Conservation (phyloP, 92 coral and sea anemone genomes). For the Epizoanthus ramosus region DNA sequence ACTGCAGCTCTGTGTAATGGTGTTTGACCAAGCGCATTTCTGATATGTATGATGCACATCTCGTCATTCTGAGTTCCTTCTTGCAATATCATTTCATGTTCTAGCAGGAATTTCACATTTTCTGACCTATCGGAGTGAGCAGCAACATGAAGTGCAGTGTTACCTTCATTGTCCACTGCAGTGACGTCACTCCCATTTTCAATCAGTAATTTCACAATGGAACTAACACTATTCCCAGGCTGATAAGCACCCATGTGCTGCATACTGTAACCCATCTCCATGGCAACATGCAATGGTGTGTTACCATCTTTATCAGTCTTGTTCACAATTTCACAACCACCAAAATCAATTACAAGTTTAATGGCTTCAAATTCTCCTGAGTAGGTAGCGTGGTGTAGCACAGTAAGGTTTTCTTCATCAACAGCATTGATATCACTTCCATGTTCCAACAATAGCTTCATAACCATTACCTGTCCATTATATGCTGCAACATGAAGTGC, state of each 20-base stretch:
- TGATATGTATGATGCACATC: neutral
- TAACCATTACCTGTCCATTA: too few species aligned
- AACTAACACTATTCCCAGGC: too few species aligned
- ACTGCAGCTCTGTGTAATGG: too few species aligned
- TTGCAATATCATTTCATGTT: too few species aligned
- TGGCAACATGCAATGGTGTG: neutral
- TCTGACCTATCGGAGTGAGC: neutral
- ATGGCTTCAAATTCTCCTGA: neutral
- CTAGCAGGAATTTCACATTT: too few species aligned
- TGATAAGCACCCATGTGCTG: too few species aligned
- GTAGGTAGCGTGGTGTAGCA: neutral
- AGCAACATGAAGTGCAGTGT: neutral
- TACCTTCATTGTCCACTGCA: neutral
- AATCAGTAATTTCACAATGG: neutral
- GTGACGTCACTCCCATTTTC: neutral
- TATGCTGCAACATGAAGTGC: too few species aligned
- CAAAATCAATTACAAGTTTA: too few species aligned
- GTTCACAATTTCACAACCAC: neutral
- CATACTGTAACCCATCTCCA: neutral
- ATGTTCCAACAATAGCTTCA: too few species aligned
- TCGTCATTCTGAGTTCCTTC: neutral
- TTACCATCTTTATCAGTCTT: neutral
- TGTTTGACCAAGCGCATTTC: too few species aligned
- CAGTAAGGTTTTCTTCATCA: neutral
- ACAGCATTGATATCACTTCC: too few species aligned